Percentiles rank a stretch among this genome's conserved stretches.
Conservation (phyloP, 2,888 invertebrate genomes). For the Cephus rjabovi region DNA sequence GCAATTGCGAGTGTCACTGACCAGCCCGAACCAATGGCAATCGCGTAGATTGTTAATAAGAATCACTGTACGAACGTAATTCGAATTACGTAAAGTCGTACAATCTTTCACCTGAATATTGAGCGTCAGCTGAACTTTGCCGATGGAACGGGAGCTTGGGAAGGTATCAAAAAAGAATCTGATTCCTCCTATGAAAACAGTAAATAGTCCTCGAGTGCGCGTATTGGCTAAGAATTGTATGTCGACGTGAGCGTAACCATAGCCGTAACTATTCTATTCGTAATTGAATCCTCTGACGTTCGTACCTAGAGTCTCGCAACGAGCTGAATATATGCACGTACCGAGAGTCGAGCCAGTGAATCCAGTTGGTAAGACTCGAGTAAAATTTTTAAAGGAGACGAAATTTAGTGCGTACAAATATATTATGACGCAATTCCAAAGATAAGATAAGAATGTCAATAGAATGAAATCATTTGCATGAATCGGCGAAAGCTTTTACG, state of each 20-base stretch:
- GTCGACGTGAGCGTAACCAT: conserved; percentile 8
- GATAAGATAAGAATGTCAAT: not conserved
- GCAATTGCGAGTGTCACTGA: not conserved
- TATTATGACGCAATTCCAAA: not conserved
- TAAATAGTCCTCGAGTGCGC: not conserved
- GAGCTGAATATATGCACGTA: not conserved
- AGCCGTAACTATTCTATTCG: conserved; percentile 9
- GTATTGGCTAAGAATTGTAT: not conserved
- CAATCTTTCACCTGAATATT: not conserved
- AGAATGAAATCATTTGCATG: not conserved
- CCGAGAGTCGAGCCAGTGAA: not conserved
- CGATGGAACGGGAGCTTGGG: not conserved
- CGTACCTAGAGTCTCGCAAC: not conserved
- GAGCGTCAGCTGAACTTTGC: not conserved
- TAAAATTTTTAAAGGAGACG: not conserved
- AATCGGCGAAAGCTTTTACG: not conserved
- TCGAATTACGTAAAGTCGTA: not conserved
- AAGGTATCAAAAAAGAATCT: not conserved
- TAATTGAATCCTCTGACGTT: conserved; percentile 8
- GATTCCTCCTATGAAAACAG: not conserved
- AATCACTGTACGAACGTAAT: not conserved
- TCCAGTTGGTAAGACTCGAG: not conserved
- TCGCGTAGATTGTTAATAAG: not conserved
- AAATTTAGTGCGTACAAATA: not conserved
- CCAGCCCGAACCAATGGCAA: not conserved